phyloP scores from a whole-genome alignment of 2,113 vertebrate genomes.

The Boleophthalmus pectinirostris region DNA sequence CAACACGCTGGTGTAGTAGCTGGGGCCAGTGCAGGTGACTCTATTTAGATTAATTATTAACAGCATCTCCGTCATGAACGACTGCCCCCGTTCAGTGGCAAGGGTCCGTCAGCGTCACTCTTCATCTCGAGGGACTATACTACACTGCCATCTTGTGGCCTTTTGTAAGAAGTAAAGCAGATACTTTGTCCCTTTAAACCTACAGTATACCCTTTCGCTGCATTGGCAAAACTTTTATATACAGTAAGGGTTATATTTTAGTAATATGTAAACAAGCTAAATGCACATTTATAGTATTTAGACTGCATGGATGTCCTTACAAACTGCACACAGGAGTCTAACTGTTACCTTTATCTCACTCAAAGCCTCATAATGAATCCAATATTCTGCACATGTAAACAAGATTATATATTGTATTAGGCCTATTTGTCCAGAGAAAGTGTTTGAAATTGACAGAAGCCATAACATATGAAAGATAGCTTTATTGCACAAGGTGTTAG shows the following conservation, averaged over 20 bases:
- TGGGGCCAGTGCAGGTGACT: constrained; percentile 38
- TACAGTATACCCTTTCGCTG: neutral
- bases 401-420: neutral
- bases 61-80: constrained; percentile 55
- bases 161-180: neutral
- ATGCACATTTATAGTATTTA: too few species aligned
- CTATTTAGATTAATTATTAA: constrained; percentile 68
- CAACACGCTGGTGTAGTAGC: constrained; percentile 10
- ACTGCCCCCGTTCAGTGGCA: constrained; percentile 39
- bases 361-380: neutral
- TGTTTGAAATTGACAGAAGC: constrained; percentile 61
- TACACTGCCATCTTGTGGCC: constrained; percentile 51
- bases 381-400: neutral
- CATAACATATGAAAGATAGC: constrained; percentile 91
- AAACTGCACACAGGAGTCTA: too few species aligned
- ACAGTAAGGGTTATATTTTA: too few species aligned
- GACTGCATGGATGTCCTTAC: too few species aligned
- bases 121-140: constrained; percentile 9
- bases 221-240: neutral
- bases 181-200: neutral
- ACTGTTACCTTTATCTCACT: too few species aligned
- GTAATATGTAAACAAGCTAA: too few species aligned
- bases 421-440: constrained; percentile 13
- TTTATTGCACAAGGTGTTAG: constrained; percentile 99
- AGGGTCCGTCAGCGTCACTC: constrained; percentile 38